Conservation (phyloP, 37 sponge, comb jelly and placozoan species). For the Aphrocallistes beatrix region DNA sequence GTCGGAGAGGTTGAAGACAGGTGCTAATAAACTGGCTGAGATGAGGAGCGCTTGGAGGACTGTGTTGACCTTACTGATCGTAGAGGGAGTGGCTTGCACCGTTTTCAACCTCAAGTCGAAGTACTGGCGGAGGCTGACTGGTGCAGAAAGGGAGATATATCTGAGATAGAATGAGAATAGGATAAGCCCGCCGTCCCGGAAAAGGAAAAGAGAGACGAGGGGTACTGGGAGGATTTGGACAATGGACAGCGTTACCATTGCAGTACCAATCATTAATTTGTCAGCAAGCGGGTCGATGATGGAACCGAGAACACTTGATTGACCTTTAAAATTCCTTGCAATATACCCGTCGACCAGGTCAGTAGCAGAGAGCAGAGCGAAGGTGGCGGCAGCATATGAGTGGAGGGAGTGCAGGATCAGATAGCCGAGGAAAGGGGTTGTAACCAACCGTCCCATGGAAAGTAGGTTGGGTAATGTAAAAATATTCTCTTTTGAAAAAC, state of each 20-base stretch:
- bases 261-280: slow-evolving; percentile 47
- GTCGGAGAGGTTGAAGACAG: slow-evolving; percentile 32
- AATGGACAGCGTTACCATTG: slow-evolving; percentile 43
- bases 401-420: slow-evolving; percentile 41
- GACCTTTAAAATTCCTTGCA: slow-evolving; percentile 53
- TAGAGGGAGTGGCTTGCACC: slow-evolving; percentile 50
- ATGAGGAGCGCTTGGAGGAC: slow-evolving; percentile 48
- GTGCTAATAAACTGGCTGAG: slow-evolving; percentile 38
- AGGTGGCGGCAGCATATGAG: slow-evolving; percentile 32
- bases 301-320: slow-evolving; percentile 53
- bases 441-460: slow-evolving; percentile 33
- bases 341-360: slow-evolving; percentile 74
- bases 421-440: slow-evolving; percentile 58
- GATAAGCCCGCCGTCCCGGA: slow-evolving; percentile 52
- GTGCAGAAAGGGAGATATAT: slow-evolving; percentile 68
- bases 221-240: slow-evolving; percentile 46
- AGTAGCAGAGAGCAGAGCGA: slow-evolving; percentile 44
- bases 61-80: slow-evolving; percentile 70
- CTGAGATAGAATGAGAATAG: slow-evolving; percentile 52
- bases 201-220: slow-evolving; percentile 44
- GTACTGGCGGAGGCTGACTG: slow-evolving; percentile 46
- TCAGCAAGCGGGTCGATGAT: slow-evolving; percentile 81
- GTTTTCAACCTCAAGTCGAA: slow-evolving; percentile 67
- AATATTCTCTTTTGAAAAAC: slow-evolving; percentile 63
- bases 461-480: slow-evolving; percentile 70